Percentiles rank a stretch among this genome's conserved stretches.
These are phyloP conservation scores for Sceloporus undulatus DNA, from an alignment of 2,113 vertebrate species.

Conservation along the genomic window DNA sequence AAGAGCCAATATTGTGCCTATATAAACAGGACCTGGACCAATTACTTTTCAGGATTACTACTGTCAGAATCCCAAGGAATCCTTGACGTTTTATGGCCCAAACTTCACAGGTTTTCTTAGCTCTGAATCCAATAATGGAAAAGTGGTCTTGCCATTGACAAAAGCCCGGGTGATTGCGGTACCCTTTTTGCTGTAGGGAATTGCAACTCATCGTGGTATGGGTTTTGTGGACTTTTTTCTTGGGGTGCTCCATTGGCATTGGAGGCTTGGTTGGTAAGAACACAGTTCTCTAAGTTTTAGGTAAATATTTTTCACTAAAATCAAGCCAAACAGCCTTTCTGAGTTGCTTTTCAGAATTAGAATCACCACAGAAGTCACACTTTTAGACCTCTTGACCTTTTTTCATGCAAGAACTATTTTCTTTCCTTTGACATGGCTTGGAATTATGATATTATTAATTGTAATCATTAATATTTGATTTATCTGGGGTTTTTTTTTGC, in stretches of 20 bases:
- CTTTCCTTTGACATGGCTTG: slow-evolving; percentile 39
- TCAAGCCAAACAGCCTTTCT: slow-evolving; percentile 55
- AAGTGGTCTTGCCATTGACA: slow-evolving; percentile 70
- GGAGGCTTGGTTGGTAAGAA: background rate
- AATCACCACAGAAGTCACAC: slow-evolving; percentile 71
- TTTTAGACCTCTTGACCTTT: slow-evolving; percentile 75
- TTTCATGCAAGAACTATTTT: slow-evolving; percentile 71
- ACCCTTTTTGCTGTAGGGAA: slow-evolving; percentile 70
- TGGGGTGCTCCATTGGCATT: background rate
- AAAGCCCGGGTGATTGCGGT: slow-evolving; percentile 67
- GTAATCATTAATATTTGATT: slow-evolving; percentile 9
- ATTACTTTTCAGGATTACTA: no score
- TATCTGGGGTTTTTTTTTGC: background rate
- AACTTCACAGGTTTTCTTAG: no score
- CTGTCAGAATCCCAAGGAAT: no score
- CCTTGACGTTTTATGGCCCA: no score
- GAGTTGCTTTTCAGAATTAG: slow-evolving; percentile 57
- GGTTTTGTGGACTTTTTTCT: background rate
- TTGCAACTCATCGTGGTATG: slow-evolving; percentile 68
- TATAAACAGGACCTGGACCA: no score
- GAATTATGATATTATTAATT: slow-evolving; percentile 54
- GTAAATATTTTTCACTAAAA: slow-evolving; percentile 70
- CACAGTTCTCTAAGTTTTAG: slow-evolving; percentile 44
- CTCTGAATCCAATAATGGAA: slow-evolving; percentile 69
- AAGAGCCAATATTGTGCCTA: slow-evolving; percentile 63